Percentiles rank a stretch among this genome's conserved stretches.
These are phyloP conservation scores for Paracanthobrama guichenoti DNA, from an alignment of 2,113 vertebrate species.

Conservation along the genomic window DNA sequence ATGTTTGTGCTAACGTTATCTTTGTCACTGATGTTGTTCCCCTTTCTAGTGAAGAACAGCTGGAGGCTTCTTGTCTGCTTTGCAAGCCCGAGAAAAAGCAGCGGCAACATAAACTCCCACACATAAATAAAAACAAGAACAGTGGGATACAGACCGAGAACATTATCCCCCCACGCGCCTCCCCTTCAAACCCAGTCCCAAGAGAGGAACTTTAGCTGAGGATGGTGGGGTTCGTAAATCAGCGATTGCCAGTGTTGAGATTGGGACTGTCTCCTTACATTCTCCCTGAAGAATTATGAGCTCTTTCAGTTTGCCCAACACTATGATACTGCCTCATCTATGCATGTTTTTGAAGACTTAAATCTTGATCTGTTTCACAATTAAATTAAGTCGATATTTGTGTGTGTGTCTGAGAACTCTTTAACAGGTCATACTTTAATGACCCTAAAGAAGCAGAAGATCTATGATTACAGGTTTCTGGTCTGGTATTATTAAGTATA, in stretches of 20 bases:
- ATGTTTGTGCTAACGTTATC: not conserved
- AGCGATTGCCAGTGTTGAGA: slow-evolving; percentile 42
- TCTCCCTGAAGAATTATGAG: slow-evolving; percentile 34
- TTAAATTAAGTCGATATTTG: not conserved
- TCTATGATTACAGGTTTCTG: not conserved
- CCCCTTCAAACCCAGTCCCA: not conserved
- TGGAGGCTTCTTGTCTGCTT: slow-evolving; percentile 23
- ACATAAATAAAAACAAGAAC: slow-evolving; percentile 47
- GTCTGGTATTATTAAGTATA: not conserved
- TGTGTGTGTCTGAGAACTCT: not conserved
- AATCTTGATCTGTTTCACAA: not conserved
- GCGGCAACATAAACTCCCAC: slow-evolving; percentile 7
- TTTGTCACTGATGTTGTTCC: not conserved
- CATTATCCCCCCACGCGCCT: not conserved
- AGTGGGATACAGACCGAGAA: slow-evolving; percentile 6
- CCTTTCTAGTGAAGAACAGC: not conserved
- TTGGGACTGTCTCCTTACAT: slow-evolving; percentile 24
- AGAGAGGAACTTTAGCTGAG: slow-evolving; percentile 12
- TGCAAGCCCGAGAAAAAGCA: slow-evolving; percentile 30
- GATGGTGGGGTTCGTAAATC: slow-evolving; percentile 50
- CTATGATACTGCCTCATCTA: slow-evolving; percentile 1
- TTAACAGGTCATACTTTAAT: not conserved
- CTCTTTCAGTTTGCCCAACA: not conserved
- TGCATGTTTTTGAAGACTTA: slow-evolving; percentile 4
- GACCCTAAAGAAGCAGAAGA: not conserved